Conservation (phyloP, 92 coral and sea anemone genomes). For the Epizoanthus stellaris region DNA sequence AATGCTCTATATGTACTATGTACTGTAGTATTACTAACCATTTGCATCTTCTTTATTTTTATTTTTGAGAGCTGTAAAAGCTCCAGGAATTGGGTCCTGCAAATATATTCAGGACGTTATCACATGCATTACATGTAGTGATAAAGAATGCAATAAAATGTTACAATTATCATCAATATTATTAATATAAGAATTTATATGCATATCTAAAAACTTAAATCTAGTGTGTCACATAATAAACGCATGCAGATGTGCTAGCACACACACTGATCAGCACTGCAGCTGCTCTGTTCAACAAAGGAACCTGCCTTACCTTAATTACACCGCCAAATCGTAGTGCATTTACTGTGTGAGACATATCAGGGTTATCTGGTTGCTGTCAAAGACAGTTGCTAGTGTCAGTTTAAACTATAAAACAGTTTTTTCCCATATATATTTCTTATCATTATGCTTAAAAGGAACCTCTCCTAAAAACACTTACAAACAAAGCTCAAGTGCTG, state of each 20-base stretch:
- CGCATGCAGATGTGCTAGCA: background rate
- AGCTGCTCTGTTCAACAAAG: background rate
- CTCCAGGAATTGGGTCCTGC: constrained; percentile 92
- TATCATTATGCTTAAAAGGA: too few relatives aligned
- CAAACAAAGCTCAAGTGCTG: too few relatives aligned
- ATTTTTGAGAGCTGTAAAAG: constrained; percentile 85
- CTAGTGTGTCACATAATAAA: background rate
- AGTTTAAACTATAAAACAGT: background rate
- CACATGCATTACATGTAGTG: too few relatives aligned
- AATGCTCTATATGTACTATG: too few relatives aligned
- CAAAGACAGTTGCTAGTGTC: background rate
- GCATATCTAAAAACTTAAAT: background rate
- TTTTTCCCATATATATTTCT: too few relatives aligned
- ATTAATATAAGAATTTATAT: too few relatives aligned
- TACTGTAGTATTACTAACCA: constrained; percentile 52
- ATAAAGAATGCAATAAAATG: background rate
- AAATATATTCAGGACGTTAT: constrained; percentile 6
- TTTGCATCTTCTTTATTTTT: constrained; percentile 70
- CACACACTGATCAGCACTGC: background rate
- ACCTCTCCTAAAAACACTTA: too few relatives aligned
- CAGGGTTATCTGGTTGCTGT: constrained; percentile 87
- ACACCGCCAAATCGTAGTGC: constrained; percentile 91
- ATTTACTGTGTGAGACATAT: constrained; percentile 88
- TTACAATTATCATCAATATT: background rate
- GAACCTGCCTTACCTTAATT: constrained; percentile 67